Evolutionary conservation across 2,888 invertebrate genomes (phyloP), one percentile per base, ranked within the genome.

Genomic region (Tridacna gigas): DNA sequence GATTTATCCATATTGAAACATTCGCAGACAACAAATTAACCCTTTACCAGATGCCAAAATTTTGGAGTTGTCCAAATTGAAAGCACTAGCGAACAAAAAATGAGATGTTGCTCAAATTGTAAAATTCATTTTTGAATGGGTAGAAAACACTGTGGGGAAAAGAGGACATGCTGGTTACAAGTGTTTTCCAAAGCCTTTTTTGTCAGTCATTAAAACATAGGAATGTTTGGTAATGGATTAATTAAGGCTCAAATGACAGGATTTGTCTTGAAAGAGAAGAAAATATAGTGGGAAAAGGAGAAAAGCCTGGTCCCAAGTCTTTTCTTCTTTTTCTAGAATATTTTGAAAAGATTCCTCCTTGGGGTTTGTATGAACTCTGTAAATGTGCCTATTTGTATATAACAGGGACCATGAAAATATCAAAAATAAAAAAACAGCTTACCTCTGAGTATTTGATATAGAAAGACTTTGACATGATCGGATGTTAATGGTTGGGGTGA

Each of bases 391-490:
- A 37, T 37, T 37, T 37, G 7, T 37, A 37, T 7, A 37, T 4
- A 7, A 37, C 7, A 37, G 37, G 7, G 37, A 37, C 37, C 2
- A 37, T 4, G 7, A 37, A 37, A 37, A 7, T 37, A 7, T 37
- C 37, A 37, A 37, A 37, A 37, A 37, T 37, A 37, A 37, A 37
- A 20, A 11, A 5, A 20, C 20, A 20, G 84, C 92, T 96, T 94
- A 97, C 99, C 99, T 96, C 99, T 97, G 94, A 99, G 97, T 96
- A 99, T 99, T 96, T 99, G 99, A 96, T 99, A 99, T 94, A 99
- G 97, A 97, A 99, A 99, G 96, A 99, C 99, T 97, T 99, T 99
- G 96, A 99, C 99, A 96, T 99, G 99, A 96, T 99, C 99, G 91
- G 99, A 97, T 93, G 99, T 98, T 92, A 99, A 97, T 94, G 98